Evolutionary conservation across 2,888 invertebrate species (phyloP), one percentile per base, ranked within the genome.

Genomic region (Spisula solida): DNA sequence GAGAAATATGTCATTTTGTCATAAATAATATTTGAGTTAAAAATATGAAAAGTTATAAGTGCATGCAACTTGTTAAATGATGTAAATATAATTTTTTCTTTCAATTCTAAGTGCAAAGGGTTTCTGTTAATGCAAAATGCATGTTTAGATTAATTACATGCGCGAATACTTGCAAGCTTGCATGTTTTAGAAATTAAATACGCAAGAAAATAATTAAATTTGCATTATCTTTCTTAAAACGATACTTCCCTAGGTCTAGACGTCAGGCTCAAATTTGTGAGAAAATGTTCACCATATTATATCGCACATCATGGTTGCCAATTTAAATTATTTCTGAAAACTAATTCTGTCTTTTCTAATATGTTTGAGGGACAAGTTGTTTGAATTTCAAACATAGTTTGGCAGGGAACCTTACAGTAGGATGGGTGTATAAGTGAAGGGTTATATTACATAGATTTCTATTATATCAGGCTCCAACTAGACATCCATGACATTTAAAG

Each of bases 101-200:
- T 25, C 60, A 66, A 20, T 25, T 25, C 60, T 66, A 10, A 10
- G n/a, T 66, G 60, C 60, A 66, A 66, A 4, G n/a, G 25, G 6
- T 5, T 66, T 66, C 20, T 25, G 25, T 66, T 66, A 66, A 66
- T 66, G 25, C n/a, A 66, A 66, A 66, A 66, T 66, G 60, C 25
- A 66, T 66, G 25, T 25, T 66, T 66, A 10, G 0, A 25, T 6
- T 66, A 66, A 66, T 66, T 66, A 66, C n/a, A 25, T 51, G 60
- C n/a, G 25, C 10, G 25, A 0, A 25, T 66, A 66, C n/a, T 66
- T 66, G 60, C 60, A 66, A 66, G 60, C 60, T 66, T 66, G 60
- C 60, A 66, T 66, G 60, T 66, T 66, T 66, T 25, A 66, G 60
- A 66, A 66, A 66, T 66, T 66, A 66, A 25, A 66, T n/a, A 66